phyloP scores from a whole-genome alignment of 2,888 invertebrate species.

The Campopleginae sp. region DNA sequence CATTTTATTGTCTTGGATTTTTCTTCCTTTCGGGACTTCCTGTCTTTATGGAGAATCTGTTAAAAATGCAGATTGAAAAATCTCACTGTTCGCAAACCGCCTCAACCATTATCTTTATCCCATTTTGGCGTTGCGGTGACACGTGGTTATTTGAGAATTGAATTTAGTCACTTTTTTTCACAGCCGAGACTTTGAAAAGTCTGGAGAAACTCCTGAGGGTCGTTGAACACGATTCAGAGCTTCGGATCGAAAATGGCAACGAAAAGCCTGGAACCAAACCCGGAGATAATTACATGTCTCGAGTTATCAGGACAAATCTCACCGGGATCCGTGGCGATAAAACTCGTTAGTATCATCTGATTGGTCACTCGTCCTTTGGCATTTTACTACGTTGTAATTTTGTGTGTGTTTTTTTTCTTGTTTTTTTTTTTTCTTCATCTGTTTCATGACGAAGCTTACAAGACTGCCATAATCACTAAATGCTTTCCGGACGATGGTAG shows the following conservation, averaged over 20 bases:
- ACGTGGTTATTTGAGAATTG: neutral
- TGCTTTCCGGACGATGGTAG: slow-evolving; percentile 66
- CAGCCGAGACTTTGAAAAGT: slow-evolving; percentile 68
- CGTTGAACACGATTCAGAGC: slow-evolving; percentile 71
- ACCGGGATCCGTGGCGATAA: slow-evolving; percentile 71
- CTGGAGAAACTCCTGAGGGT: slow-evolving; percentile 70
- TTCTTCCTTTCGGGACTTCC: neutral
- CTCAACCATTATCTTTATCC: too few relatives aligned
- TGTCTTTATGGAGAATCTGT: neutral
- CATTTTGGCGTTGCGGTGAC: neutral
- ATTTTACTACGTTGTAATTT: slow-evolving; percentile 1
- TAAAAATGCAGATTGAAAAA: neutral
- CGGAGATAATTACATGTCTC: slow-evolving; percentile 76
- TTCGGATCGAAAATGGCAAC: slow-evolving; percentile 67
- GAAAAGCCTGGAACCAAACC: slow-evolving; percentile 72
- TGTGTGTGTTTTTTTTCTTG: slow-evolving; percentile 18
- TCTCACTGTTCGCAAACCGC: neutral
- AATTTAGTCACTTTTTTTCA: neutral
- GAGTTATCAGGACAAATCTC: slow-evolving; percentile 72
- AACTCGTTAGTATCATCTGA: slow-evolving; percentile 68
- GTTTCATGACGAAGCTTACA: slow-evolving; percentile 70
- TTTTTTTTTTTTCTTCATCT: slow-evolving; percentile 30
- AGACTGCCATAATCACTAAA: slow-evolving; percentile 73
- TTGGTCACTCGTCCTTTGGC: neutral
- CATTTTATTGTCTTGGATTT: neutral